A percentile compares a stretch with the other conserved stretches of the same genome.
Conservation (phyloP, 2,113 vertebrate species). For the Indri indri region DNA sequence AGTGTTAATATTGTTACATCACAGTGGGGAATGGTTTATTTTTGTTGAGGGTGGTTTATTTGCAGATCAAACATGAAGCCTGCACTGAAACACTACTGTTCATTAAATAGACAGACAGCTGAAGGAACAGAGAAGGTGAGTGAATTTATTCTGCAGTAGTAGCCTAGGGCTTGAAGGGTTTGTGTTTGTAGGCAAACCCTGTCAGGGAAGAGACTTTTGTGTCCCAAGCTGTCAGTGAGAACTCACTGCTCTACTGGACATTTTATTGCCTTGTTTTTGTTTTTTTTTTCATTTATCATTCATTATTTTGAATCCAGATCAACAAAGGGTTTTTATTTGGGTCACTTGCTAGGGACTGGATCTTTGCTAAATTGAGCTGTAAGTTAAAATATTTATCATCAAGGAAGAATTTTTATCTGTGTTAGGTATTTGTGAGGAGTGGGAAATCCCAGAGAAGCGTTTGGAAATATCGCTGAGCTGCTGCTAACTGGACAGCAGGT, state of each 20-base stretch:
- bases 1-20: slow-evolving; percentile 15
- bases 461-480: background rate
- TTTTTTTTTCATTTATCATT: background rate
- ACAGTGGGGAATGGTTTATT: slow-evolving; percentile 46
- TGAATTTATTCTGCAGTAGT: background rate
- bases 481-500: background rate
- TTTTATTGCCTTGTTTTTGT: background rate
- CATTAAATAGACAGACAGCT: background rate
- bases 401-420: background rate
- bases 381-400: background rate
- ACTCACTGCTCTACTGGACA: background rate
- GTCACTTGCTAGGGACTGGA: background rate
- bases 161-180: background rate
- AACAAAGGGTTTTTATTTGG: background rate
- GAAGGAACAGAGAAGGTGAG: background rate
- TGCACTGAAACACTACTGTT: slow-evolving; percentile 32
- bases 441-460: background rate
- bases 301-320: background rate
- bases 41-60: slow-evolving; percentile 38
- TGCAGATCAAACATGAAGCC: slow-evolving; percentile 30
- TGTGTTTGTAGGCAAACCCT: background rate
- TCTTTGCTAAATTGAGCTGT: slow-evolving; percentile 1
- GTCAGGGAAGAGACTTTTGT: background rate
- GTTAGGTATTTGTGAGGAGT: background rate
- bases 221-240: background rate